Percentiles rank a stretch among this genome's conserved stretches.
These are phyloP conservation scores for Apodemus speciosus DNA, from an alignment of 2,113 vertebrate species.

Conservation along the genomic window DNA sequence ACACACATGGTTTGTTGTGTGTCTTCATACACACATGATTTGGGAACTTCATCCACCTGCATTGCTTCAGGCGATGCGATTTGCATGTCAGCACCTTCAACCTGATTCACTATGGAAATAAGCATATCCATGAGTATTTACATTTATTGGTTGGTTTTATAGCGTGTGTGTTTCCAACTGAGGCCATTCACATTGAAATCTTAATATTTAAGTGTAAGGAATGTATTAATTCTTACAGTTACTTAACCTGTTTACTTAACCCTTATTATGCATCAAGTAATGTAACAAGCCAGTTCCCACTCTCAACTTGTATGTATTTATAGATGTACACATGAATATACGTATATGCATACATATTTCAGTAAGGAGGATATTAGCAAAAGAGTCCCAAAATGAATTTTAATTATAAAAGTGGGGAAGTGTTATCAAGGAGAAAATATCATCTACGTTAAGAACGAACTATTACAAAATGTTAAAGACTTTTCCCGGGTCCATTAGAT, in stretches of 20 bases:
- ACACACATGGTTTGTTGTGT: background rate
- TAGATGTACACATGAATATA: background rate
- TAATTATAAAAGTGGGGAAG: background rate
- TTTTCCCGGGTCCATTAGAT: background rate
- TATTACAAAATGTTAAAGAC: background rate
- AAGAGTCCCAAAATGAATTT: background rate
- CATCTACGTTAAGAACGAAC: background rate
- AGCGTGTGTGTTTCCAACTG: background rate
- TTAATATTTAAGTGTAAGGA: background rate
- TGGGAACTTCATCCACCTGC: background rate
- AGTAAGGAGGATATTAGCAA: background rate
- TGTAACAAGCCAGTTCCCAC: background rate
- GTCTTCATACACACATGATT: background rate
- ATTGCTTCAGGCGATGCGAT: background rate
- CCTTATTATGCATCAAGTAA: background rate
- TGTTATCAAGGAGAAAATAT: background rate
- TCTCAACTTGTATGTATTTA: background rate
- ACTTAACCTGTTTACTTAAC: background rate
- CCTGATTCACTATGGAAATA: background rate
- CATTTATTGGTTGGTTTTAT: background rate
- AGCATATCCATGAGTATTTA: background rate
- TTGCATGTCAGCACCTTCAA: background rate
- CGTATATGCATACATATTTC: background rate
- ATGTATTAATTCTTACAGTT: background rate
- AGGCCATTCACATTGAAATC: background rate